phyloP scores from a whole-genome alignment of 1,140 invertebrate species.

The Triops longicaudatus region DNA sequence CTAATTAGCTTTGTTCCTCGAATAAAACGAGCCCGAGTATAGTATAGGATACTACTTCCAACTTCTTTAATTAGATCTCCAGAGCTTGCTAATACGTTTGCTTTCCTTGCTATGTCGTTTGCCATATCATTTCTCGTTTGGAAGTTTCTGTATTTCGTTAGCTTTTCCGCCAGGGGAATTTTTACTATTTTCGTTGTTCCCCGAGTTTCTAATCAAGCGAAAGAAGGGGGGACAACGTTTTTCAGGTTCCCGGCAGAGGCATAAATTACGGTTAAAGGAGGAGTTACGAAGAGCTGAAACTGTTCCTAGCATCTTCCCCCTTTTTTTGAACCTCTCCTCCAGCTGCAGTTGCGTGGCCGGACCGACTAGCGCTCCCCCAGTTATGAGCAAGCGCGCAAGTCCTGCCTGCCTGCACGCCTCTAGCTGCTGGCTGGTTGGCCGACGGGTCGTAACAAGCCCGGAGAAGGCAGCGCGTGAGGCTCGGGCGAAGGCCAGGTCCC shows the following conservation, averaged over 20 bases:
- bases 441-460: neutral
- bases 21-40: too few relatives aligned
- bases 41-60: neutral
- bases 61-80: neutral
- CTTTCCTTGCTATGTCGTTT: neutral
- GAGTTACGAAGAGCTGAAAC: neutral
- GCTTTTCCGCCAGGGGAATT: neutral
- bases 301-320: neutral
- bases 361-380: too few relatives aligned
- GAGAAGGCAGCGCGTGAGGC: neutral
- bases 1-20: neutral
- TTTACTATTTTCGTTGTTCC: neutral
- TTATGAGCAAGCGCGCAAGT: neutral
- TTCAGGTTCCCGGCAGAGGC: neutral
- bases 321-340: neutral
- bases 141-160: neutral
- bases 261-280: neutral
- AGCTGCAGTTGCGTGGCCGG: neutral
- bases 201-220: neutral
- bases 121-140: neutral
- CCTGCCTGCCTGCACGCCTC: neutral
- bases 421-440: neutral
- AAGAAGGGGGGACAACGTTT: neutral
- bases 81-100: too few relatives aligned
- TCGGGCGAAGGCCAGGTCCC: neutral